These are phyloP conservation scores for Sphenopsis melanotis DNA, from an alignment of 2,797 vertebrate genomes.

Conservation along the genomic window DNA sequence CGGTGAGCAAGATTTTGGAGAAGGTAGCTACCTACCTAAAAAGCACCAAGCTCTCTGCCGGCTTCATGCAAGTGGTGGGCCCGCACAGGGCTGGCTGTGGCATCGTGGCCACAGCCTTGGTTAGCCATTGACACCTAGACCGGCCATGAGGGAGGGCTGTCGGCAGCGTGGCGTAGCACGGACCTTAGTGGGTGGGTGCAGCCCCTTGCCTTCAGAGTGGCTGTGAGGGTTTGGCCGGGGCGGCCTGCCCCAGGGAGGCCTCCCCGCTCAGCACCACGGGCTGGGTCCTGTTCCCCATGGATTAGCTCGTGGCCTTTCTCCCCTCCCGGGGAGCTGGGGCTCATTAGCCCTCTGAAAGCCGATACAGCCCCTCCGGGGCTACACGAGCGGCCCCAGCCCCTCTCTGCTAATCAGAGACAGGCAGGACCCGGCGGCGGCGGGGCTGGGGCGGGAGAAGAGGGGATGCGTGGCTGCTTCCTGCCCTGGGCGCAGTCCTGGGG, in stretches of 20 bases:
- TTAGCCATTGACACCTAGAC: background rate
- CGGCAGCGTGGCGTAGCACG: rapidly evolving
- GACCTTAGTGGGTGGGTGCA: background rate
- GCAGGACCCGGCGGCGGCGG: background rate
- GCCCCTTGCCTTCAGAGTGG: background rate
- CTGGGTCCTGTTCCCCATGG: background rate
- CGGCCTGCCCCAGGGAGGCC: background rate
- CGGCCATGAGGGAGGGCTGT: background rate
- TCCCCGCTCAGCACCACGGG: background rate
- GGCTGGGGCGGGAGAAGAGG: background rate
- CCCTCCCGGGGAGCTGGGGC: background rate
- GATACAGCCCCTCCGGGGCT: background rate
- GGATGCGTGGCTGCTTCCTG: background rate
- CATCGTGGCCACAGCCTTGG: background rate
- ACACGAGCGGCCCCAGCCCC: background rate
- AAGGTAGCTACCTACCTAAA: background rate
- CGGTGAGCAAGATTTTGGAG: background rate
- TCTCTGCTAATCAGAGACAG: constrained; percentile 49
- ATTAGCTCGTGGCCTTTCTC: background rate
- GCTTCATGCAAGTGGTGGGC: background rate
- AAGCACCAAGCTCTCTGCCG: background rate
- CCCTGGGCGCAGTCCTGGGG: background rate
- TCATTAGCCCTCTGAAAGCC: constrained; percentile 44
- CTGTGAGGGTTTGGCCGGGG: background rate
- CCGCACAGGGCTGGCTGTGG: background rate